Evolutionary conservation across 2,113 vertebrate species (phyloP).

Genomic region (Bambusicola thoracicus): DNA sequence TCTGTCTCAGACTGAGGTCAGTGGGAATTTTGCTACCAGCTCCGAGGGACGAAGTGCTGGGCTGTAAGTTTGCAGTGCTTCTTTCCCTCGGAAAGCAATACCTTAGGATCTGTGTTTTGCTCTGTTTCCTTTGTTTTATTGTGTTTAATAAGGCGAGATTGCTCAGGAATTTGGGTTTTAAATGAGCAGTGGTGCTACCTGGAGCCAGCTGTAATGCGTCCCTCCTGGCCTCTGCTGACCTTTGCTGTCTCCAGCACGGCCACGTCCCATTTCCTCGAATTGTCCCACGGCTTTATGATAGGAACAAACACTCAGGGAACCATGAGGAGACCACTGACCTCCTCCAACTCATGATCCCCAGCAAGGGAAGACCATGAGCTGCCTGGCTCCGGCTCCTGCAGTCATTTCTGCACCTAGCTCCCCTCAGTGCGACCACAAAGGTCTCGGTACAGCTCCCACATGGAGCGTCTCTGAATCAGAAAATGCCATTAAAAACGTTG

Average conservation of each 20-base stretch:
- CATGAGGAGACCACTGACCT: neutral
- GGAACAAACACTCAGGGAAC: neutral
- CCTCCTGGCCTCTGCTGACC: neutral
- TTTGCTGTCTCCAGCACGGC: fast-evolving
- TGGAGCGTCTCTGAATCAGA: fast-evolving
- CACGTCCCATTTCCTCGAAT: neutral
- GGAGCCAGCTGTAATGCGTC: neutral
- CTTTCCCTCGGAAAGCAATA: neutral
- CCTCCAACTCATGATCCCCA: neutral
- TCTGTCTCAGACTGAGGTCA: neutral
- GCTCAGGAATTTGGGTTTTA: neutral
- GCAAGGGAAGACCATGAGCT: neutral
- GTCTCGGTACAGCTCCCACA: neutral
- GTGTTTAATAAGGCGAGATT: neutral
- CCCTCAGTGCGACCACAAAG: fast-evolving
- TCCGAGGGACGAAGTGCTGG: neutral
- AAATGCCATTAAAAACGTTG: neutral
- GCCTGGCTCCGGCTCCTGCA: neutral
- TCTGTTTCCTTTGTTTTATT: neutral
- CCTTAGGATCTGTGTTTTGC: neutral
- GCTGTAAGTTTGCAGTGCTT: fast-evolving
- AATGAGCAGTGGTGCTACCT: neutral
- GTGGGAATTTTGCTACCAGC: neutral
- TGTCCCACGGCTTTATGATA: neutral
- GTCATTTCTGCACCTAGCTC: neutral